Base-by-base conservation (phyloP, 2,888 invertebrate genomes). In the Junonia oenone region DNA sequence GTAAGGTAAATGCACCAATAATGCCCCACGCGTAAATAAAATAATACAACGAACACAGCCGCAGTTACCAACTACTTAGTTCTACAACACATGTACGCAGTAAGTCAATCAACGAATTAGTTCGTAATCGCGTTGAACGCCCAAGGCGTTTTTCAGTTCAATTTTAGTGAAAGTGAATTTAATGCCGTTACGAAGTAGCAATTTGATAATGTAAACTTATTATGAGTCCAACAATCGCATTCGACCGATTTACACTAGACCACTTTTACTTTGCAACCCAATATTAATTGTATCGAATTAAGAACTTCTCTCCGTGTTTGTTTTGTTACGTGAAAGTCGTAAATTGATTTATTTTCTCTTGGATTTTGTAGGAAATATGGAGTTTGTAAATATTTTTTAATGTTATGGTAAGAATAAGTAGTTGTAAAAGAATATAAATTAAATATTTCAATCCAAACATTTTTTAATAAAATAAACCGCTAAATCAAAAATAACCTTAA, bases 111-210 rank as follows among this genome's bases (percentile, higher is more conserved):
- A 46, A 49, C 6, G 29, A 54, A 33, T 51, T 27, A 49, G 50
- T 50, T 51, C 15, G 43, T 45, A 48, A 46, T 55, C 38, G 45
- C 43, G 31, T 38, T 35, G 17, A 47, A 47, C 35, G 45, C 55
- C 47, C 51, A 45, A 55, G 51, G 58, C 55, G 47, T 51, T 53
- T 52, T 37, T 40, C 43, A 45, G 40, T 58, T 31, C 47, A 17
- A 54, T 53, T 53, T 53, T 26, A 58, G 58, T 51, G 58, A 58
- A 58, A 58, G 58, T 58, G 48, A 26, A 38, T 47, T 46, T 51
- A 49, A 43, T 46, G 15, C 29, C 35, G 58, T 58, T 54, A 50
- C 54, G 46, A 50, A 38, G 49, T 40, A 49, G 29, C 52, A 48
- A 43, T 56, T 56, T 51, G 56, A 56, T 50, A 56, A 55, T 55